A percentile compares a stretch with the other conserved stretches of the same genome.
phyloP scores from a whole-genome alignment of 2,113 vertebrate genomes.

The Apteryx owenii region DNA sequence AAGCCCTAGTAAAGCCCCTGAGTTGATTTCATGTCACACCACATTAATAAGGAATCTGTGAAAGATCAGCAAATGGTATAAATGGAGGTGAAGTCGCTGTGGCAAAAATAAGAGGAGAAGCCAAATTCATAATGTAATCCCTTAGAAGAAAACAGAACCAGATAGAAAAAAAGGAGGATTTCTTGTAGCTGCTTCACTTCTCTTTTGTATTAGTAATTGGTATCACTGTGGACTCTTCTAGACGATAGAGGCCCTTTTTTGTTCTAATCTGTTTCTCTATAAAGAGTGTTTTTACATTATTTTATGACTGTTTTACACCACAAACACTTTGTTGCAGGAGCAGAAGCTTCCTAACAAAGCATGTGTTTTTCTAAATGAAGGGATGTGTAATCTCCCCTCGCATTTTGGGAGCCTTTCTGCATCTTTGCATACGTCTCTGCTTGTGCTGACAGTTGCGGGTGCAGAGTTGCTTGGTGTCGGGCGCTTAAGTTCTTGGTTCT shows the following conservation, averaged over 20 bases:
- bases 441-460: not conserved
- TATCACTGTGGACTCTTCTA: not conserved
- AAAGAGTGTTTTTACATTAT: not conserved
- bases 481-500: not conserved
- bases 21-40: not conserved
- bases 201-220: not conserved
- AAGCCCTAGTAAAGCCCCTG: not conserved
- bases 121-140: not conserved
- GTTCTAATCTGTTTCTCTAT: not conserved
- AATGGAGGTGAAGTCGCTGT: not conserved
- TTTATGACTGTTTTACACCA: not conserved
- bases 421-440: not conserved
- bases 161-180: not conserved
- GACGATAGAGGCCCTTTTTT: not conserved
- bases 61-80: slow-evolving; percentile 2
- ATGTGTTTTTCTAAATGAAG: not conserved
- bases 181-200: not conserved
- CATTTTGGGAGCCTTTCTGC: not conserved
- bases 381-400: not conserved
- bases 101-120: slow-evolving; percentile 12
- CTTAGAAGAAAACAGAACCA: not conserved
- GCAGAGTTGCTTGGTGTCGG: rapidly evolving
- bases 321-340: not conserved
- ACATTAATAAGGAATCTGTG: not conserved
- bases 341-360: not conserved